Evolutionary conservation across 2,888 invertebrate genomes (phyloP), one percentile per base, ranked within the genome.

Genomic region (Flexamia atlantica): DNA sequence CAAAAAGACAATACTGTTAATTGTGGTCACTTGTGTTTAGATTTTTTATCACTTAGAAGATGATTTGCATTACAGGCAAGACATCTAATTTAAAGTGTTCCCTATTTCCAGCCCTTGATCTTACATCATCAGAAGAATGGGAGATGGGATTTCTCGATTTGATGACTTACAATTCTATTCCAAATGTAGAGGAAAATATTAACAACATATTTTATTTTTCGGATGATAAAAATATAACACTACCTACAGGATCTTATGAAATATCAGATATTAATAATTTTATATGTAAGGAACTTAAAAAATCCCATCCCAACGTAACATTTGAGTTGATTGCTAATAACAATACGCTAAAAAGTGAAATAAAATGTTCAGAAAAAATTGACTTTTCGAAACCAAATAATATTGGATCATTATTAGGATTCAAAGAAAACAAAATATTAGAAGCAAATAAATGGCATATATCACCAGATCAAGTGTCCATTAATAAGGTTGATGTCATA

Each of bases 111-210:
- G 57, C 80, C 7, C n/a, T 25, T 1, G 60, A 72, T 30, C 20
- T 53, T 0, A 30, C 20, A 17, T 20, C 53, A 23, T 25, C 32
- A 17, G 46, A n/a, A 23, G 50, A 32, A 57, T 80, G 80, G 80
- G 57, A 80, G 57, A 57, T 80, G 50, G 53, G 81, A 30, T 53
- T 81, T 25, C 23, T 81, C 0, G 64, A 81, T 60, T 68, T 81
- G 20, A 81, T 64, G 36, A 64, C 81, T 7, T 60, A 64, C 25
- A 64, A 81, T 30, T 81, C 81, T 0, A 81, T 81, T 40, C 60
- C 81, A 5, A 81, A 64, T 81, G 25, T 81, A 5, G 46, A 60
- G 40, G 50, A 81, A 64, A 40, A 68, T 68, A 23, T 32, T 7
- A 64, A 81, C 40, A 81, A 36, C 17, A 36, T 36, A 20, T 23